These are phyloP conservation scores for Monopis laevigella DNA, from an alignment of 2,888 invertebrate species.

Conservation along the genomic window DNA sequence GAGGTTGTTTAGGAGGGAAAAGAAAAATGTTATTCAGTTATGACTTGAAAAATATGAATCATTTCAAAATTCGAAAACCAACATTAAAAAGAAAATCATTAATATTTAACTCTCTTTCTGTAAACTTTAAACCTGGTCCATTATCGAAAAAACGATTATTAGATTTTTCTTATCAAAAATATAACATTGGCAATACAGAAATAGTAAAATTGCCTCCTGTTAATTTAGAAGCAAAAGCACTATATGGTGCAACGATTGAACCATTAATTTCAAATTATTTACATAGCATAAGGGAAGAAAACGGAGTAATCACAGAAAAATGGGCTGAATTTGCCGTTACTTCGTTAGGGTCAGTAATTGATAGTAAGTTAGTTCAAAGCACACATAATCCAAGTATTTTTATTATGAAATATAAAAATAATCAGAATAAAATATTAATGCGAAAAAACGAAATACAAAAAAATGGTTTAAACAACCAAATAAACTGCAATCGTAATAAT, in stretches of 20 bases:
- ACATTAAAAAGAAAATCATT: conserved; percentile 29
- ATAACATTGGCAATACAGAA: conserved; percentile 49
- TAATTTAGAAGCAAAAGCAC: conserved; percentile 53
- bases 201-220: conserved; percentile 58
- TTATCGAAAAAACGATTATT: conserved; percentile 53
- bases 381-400: conserved; percentile 52
- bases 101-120: conserved; percentile 35
- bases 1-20: conserved; percentile 47
- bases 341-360: conserved; percentile 40
- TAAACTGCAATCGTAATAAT: neutral
- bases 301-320: conserved; percentile 47
- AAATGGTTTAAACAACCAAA: conserved; percentile 16
- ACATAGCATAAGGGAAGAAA: conserved; percentile 35
- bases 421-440: conserved; percentile 66
- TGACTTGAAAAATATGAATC: conserved; percentile 25
- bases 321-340: conserved; percentile 68
- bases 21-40: conserved; percentile 37
- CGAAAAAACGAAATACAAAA: conserved; percentile 29
- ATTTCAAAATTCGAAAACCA: conserved; percentile 15
- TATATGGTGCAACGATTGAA: conserved; percentile 51
- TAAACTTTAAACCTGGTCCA: conserved; percentile 68
- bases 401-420: conserved; percentile 65
- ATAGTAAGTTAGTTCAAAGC: conserved; percentile 26
- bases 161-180: conserved; percentile 48
- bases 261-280: conserved; percentile 46